phyloP scores from a whole-genome alignment of 37 sponge, comb jelly and placozoan species.

The Ianthella basta region DNA sequence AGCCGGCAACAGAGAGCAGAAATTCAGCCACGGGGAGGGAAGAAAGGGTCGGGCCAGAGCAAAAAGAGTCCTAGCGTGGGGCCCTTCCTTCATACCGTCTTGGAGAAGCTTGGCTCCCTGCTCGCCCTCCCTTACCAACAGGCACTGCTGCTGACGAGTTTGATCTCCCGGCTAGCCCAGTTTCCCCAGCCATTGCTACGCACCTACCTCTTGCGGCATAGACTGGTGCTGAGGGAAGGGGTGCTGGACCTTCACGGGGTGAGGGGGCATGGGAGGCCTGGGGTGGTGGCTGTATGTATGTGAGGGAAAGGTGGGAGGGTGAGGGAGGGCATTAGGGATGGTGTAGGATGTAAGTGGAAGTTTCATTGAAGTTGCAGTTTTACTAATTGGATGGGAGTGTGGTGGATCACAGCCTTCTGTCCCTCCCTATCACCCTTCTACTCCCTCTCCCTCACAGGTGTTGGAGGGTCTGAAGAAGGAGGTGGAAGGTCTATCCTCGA shows the following conservation, averaged over 20 bases:
- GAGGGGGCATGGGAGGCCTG: constrained; percentile 17
- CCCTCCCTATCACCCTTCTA: neutral
- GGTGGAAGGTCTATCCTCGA: constrained; percentile 35
- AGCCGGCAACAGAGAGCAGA: neutral
- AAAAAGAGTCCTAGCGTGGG: constrained; percentile 27
- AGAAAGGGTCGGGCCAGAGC: neutral
- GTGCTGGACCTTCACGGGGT: constrained; percentile 70
- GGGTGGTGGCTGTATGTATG: neutral
- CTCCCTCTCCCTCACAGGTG: constrained; percentile 39
- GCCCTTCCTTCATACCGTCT: constrained; percentile 64
- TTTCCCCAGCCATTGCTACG: constrained; percentile 84
- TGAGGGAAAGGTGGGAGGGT: neutral
- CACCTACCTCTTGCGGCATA: constrained; percentile 73
- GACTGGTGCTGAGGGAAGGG: constrained; percentile 62
- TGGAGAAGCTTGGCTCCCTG: constrained; percentile 62
- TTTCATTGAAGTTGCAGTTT: too few relatives aligned
- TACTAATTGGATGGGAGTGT: too few relatives aligned
- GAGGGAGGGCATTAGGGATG: too few relatives aligned
- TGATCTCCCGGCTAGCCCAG: constrained; percentile 64
- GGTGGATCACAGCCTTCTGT: neutral
- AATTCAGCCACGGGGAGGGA: too few relatives aligned
- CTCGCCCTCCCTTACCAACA: constrained; percentile 51
- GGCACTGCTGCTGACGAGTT: constrained; percentile 59
- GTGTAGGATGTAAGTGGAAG: too few relatives aligned
- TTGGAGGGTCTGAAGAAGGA: constrained; percentile 50